Evolutionary conservation across 2,113 vertebrate genomes (phyloP).

Genomic region (Aptenodytes forsteri): DNA sequence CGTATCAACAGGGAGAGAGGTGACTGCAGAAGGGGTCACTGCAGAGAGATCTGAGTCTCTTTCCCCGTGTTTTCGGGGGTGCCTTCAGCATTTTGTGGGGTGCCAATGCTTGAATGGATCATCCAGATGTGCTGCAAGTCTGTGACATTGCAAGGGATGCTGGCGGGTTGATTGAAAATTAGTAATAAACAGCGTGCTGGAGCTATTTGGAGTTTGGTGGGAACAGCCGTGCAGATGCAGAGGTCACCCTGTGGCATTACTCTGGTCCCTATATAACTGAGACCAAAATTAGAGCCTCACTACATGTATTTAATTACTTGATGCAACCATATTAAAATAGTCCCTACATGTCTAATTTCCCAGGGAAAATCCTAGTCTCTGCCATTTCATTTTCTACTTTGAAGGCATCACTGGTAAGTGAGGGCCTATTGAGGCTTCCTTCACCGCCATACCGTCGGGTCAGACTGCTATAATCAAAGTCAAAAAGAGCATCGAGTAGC

Average conservation of each 20-base stretch:
- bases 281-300: not conserved
- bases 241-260: not conserved
- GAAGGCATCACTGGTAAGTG: not conserved
- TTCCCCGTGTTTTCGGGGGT: not conserved
- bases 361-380: not conserved
- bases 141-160: not conserved
- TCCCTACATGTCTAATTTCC: not conserved
- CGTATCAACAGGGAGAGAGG: not conserved
- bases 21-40: not conserved
- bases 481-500: not conserved
- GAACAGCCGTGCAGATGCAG: not conserved
- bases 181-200: not conserved
- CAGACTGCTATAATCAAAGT: not conserved
- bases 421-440: not conserved
- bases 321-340: not conserved
- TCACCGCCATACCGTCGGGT: rapidly evolving
- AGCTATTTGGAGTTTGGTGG: not conserved
- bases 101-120: not conserved
- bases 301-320: not conserved
- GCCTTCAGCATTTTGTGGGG: not conserved
- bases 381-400: not conserved
- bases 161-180: not conserved
- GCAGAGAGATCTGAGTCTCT: not conserved
- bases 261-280: not conserved
- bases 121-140: not conserved